Conservation (phyloP, 2,113 vertebrate genomes). For the Hypanus sabinus region DNA sequence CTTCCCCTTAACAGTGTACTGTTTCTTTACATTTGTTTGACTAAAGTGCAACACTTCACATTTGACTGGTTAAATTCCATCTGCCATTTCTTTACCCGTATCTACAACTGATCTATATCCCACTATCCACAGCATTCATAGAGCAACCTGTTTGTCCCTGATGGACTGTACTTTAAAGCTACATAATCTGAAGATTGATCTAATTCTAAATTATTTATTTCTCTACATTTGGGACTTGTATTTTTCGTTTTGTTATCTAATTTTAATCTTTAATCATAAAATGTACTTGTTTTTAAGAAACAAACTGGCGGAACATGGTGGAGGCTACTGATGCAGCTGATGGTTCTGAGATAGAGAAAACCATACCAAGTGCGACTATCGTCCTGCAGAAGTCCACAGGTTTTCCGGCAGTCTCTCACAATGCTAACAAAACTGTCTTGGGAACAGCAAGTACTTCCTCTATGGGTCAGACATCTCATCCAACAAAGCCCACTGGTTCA, state of each 20-base stretch:
- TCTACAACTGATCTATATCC: too few species aligned
- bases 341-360: constrained; percentile 66
- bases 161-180: neutral
- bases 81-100: too few species aligned
- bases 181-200: neutral
- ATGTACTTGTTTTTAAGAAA: constrained; percentile 60
- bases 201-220: neutral
- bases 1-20: too few species aligned
- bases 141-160: too few species aligned
- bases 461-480: constrained; percentile 45
- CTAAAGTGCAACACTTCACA: too few species aligned
- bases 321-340: constrained; percentile 82
- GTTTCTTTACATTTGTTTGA: too few species aligned
- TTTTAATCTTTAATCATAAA: neutral
- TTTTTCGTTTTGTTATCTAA: neutral
- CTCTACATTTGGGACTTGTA: neutral
- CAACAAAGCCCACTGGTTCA: constrained; percentile 16
- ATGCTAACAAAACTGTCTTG: constrained; percentile 46
- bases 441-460: constrained; percentile 44
- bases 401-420: constrained; percentile 42
- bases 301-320: constrained; percentile 96
- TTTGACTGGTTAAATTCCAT: too few species aligned
- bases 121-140: too few species aligned
- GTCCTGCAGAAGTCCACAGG: constrained; percentile 49
- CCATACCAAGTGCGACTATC: constrained; percentile 51